These are phyloP conservation scores for Urocolius indicus DNA, from an alignment of 2,113 vertebrate species.

Conservation along the genomic window DNA sequence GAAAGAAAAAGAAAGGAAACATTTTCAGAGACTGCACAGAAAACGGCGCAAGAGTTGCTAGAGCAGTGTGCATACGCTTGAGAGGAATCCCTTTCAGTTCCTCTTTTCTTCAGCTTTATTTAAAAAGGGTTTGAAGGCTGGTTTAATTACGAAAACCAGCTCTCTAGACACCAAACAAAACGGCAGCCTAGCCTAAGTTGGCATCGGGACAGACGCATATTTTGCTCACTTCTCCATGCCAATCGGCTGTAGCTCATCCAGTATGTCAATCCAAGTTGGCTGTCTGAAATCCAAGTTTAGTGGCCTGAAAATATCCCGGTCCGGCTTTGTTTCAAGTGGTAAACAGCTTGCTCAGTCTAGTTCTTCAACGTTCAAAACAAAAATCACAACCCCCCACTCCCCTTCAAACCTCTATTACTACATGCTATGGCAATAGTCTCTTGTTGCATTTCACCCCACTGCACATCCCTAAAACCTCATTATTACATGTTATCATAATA, in stretches of 20 bases:
- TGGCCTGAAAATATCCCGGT: constrained; percentile 59
- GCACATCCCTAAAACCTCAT: neutral
- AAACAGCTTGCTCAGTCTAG: constrained; percentile 48
- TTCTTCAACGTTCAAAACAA: constrained; percentile 2
- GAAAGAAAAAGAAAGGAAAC: neutral
- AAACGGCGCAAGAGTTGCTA: constrained; percentile 55
- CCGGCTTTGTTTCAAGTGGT: constrained; percentile 53
- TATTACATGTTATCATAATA: neutral
- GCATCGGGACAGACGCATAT: constrained; percentile 70
- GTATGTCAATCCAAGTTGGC: constrained; percentile 51
- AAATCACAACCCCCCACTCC: neutral
- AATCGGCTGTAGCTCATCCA: constrained; percentile 63
- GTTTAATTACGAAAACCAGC: constrained; percentile 72
- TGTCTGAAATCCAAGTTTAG: constrained; percentile 63
- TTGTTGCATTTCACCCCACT: neutral
- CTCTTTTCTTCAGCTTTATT: constrained; percentile 72
- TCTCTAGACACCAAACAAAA: constrained; percentile 76
- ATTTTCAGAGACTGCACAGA: constrained; percentile 40
- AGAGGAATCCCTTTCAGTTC: constrained; percentile 74
- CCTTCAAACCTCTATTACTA: neutral
- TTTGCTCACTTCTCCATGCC: constrained; percentile 70
- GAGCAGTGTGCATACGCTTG: constrained; percentile 57
- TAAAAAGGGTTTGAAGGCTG: constrained; percentile 69
- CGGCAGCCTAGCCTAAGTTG: constrained; percentile 65
- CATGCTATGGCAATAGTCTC: neutral